Percentiles rank a stretch among this genome's conserved stretches.
These are phyloP conservation scores for Pseudococcus viburni DNA, from an alignment of 2,888 invertebrate genomes.

Conservation along the genomic window DNA sequence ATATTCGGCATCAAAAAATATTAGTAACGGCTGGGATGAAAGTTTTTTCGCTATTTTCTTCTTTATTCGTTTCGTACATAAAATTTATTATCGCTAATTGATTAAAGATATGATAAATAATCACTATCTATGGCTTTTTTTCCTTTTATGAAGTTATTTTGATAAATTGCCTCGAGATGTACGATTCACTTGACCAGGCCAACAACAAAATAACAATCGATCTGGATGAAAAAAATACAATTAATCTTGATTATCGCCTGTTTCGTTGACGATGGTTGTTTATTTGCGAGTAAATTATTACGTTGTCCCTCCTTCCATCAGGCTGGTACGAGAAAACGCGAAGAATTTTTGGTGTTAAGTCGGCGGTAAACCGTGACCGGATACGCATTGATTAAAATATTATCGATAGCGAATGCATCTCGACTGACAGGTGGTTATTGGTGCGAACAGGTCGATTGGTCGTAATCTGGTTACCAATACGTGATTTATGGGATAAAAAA, in stretches of 20 bases:
- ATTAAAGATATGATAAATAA: slow-evolving; percentile 13
- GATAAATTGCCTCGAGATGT: background rate
- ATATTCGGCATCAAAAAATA: background rate
- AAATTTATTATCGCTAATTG: slow-evolving; percentile 3
- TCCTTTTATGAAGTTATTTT: background rate
- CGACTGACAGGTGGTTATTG: slow-evolving; percentile 33
- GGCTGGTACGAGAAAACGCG: background rate
- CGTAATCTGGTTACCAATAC: slow-evolving; percentile 39
- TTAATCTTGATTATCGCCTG: slow-evolving; percentile 13
- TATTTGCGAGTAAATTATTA: slow-evolving; percentile 2
- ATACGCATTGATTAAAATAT: slow-evolving; percentile 27
- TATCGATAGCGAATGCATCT: slow-evolving; percentile 19
- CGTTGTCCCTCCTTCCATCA: background rate
- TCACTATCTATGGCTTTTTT: background rate
- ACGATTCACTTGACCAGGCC: background rate
- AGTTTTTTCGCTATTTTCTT: background rate
- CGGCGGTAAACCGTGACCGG: slow-evolving; percentile 18
- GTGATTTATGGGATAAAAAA: slow-evolving; percentile 3
- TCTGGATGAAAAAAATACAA: background rate
- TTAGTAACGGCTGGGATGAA: slow-evolving; percentile 1
- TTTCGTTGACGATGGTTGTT: background rate
- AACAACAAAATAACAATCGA: background rate
- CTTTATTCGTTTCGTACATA: background rate
- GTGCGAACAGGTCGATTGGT: slow-evolving; percentile 28
- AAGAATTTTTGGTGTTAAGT: background rate